Evolutionary conservation across 1,140 invertebrate genomes (phyloP).

Genomic region (Drosophila ercepeae): DNA sequence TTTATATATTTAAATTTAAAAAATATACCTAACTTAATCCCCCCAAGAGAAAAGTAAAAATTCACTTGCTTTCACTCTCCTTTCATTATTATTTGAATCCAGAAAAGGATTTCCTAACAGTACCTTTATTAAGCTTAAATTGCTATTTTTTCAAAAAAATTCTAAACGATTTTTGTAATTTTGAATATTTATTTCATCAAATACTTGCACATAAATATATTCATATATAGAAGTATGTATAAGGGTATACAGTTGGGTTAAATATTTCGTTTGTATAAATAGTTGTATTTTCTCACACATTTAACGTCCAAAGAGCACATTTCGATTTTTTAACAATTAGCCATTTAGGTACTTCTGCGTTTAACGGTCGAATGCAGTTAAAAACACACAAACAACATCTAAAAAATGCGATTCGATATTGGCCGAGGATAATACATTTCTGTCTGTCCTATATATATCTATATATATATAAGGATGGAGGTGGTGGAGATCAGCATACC

Average conservation of each 20-base stretch:
- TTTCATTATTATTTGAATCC: too few relatives aligned
- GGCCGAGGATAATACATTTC: slow-evolving; percentile 58
- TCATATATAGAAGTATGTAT: slow-evolving; percentile 69
- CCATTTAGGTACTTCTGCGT: slow-evolving; percentile 73
- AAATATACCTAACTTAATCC: too few relatives aligned
- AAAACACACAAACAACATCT: slow-evolving; percentile 72
- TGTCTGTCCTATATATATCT: slow-evolving; percentile 36
- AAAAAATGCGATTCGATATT: slow-evolving; percentile 73
- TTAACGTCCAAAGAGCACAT: slow-evolving; percentile 59
- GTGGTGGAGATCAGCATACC: slow-evolving; percentile 70
- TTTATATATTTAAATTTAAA: too few relatives aligned
- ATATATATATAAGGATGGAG: slow-evolving; percentile 21
- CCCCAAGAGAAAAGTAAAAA: too few relatives aligned
- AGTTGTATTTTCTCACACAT: slow-evolving; percentile 47
- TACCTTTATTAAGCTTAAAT: not conserved
- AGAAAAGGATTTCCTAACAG: too few relatives aligned
- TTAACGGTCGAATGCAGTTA: slow-evolving; percentile 69
- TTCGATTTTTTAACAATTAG: slow-evolving; percentile 54
- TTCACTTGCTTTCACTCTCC: too few relatives aligned
- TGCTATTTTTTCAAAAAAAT: not conserved
- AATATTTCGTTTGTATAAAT: slow-evolving; percentile 55
- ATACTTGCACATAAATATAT: slow-evolving; percentile 70
- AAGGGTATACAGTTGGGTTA: slow-evolving; percentile 56
- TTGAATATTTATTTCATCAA: slow-evolving; percentile 74
- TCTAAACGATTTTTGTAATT: slow-evolving; percentile 19